A percentile compares a stretch with the other conserved stretches of the same genome.
Conservation (phyloP, 2,888 invertebrate species). For the Malthinus flaveolus region DNA sequence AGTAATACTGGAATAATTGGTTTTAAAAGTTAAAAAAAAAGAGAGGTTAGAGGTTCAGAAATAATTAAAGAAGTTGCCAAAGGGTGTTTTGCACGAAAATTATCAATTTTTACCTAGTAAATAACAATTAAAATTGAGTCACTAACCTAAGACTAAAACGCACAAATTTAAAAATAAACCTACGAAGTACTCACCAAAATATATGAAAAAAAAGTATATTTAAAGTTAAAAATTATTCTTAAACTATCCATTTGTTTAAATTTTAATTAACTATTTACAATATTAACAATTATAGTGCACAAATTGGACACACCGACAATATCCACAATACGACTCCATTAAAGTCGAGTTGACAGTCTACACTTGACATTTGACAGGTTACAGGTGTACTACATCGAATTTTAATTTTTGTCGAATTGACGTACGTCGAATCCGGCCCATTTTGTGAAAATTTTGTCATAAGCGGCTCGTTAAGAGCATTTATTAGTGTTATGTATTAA, state of each 20-base stretch:
- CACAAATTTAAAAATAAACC: conserved; percentile 7
- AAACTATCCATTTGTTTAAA: conserved; percentile 24
- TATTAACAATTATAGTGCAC: conserved; percentile 4
- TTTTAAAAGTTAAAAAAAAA: too few relatives aligned
- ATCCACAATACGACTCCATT: conserved; percentile 1
- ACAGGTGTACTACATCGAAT: conserved; percentile 10
- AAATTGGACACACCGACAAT: conserved; percentile 9
- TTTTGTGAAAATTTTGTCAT: too few relatives aligned
- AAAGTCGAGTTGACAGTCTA: background rate
- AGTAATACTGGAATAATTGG: too few relatives aligned
- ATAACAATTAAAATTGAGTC: background rate
- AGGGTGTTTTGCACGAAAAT: too few relatives aligned
- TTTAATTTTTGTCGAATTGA: background rate
- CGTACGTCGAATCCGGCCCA: background rate
- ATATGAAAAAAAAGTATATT: conserved; percentile 47
- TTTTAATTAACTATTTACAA: conserved; percentile 27
- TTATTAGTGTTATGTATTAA: too few relatives aligned
- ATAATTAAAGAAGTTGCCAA: too few relatives aligned
- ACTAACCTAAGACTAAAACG: background rate
- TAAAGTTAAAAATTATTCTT: conserved; percentile 36
- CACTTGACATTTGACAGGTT: conserved; percentile 10
- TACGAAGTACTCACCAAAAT: conserved; percentile 50
- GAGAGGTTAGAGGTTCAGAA: too few relatives aligned
- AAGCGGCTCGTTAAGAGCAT: background rate
- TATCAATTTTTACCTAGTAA: too few relatives aligned